Evolutionary conservation across 2,797 vertebrate genomes (phyloP), one percentile per base, ranked within the genome.

Genomic region (Chaunax sp.): DNA sequence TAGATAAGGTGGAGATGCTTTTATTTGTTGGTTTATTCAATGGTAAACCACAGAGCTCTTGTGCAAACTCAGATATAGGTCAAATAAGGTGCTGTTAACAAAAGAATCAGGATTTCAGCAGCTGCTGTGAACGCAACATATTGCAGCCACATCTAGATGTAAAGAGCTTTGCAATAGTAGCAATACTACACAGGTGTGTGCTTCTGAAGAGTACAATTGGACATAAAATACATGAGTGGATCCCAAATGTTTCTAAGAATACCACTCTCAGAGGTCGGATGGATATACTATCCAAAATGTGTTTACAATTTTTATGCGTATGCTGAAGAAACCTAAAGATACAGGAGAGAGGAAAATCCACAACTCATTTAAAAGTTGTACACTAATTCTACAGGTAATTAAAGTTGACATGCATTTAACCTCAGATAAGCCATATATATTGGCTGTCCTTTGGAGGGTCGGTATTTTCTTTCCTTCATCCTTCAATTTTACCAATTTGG

Each of bases 51-150:
- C 18, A 30, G 12, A 20, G 14, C 20, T 35, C 18, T 38, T 43
- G 18, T 18, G 15, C 33, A 52, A 8, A 40, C 18, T 52, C 13
- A 22, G 28, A 49, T 37, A 3, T 14, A 8, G 65, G 33, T 52
- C 60, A 35, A 22, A 28, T 28, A 53, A 23, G 58, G 43, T 5
- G 43, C 50, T 26, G 5, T 20, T 13, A 26, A 22, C 5, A n/a
- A 15, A 43, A 50, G 49, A 26, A 58, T 22, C 28, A 16, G 18
- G 33, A 26, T 26, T 12, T 46, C 20, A 47, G 47, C 47, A 55
- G 38, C 23, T 58, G 62, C 33, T 47, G 35, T 41, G 45, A 71
- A 75, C 58, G 58, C 28, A 30, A 4, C 8, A 30, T 4, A 30
- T 30, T 30, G 4, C 28, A 30, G 8, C 4, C 28, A 30, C 18